Evolutionary conservation across 2,888 invertebrate genomes (phyloP), one percentile per base, ranked within the genome.

Genomic region (Muscina levida): DNA sequence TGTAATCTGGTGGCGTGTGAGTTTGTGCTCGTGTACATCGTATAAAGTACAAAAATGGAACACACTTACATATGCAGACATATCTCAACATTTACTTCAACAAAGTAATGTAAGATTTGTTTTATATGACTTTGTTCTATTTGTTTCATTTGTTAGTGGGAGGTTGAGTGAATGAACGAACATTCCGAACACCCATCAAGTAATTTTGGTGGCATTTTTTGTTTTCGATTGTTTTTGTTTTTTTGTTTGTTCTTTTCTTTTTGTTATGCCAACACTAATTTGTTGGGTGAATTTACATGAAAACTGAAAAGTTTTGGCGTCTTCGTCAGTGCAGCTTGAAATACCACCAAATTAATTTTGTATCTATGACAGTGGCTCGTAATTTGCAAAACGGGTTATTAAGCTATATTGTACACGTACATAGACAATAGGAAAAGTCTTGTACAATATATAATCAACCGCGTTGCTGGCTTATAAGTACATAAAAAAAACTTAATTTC

Each of bases 211-310:
- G 48, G 26, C 8, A 15, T 56, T 57, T 67, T 66, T 66, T 44
- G 53, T 77, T 37, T 24, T 26, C n/a, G n/a, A n/a, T 37, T 42
- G 10, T 13, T 19, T 44, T 46, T 48, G 56, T 57, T 15, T n/a
- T 26, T 46, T 68, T 19, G 15, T 17, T 11, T 42, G 46, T 57
- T 75, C n/a, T 51, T 42, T 56, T 42, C 26, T 66, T 11, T 66
- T 71, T 65, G 65, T n/a, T 51, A 39, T 72, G 57, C n/a, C 51
- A 70, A 31, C 24, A 75, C 53, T 72, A 75, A 79, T 75, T 79
- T 79, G 51, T 39, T 15, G 42, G 37, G n/a, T 19, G 44, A 48
- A 57, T 42, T 78, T 66, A 57, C 65, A 66, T 39, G 62, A 24
- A 56, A 46, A 42, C 53, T 66, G 44, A 11, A 11, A 42, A 37